A percentile compares a stretch with the other conserved stretches of the same genome.
These are phyloP conservation scores for Tachysurus vachellii DNA, from an alignment of 2,113 vertebrate species.

Conservation along the genomic window DNA sequence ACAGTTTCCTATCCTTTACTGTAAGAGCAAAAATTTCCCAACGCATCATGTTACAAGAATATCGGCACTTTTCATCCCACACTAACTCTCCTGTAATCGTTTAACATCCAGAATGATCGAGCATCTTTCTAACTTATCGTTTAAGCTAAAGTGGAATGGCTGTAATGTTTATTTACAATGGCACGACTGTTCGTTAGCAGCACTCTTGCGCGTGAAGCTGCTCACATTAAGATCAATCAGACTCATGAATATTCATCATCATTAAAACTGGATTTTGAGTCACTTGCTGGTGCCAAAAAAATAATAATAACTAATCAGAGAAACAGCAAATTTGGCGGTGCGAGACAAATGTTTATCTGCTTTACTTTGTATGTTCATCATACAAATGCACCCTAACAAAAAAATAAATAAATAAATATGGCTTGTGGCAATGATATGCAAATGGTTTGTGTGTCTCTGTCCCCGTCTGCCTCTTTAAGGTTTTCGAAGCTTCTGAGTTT, in stretches of 20 bases:
- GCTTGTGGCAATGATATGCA: slow-evolving; percentile 11
- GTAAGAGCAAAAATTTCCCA: too few species aligned
- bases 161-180: slow-evolving; percentile 42
- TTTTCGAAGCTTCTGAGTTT: slow-evolving; percentile 76
- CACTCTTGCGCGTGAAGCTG: slow-evolving; percentile 14
- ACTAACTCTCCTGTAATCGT: not conserved
- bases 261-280: slow-evolving; percentile 28
- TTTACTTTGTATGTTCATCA: not conserved
- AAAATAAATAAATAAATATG: too few species aligned
- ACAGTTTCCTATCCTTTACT: not conserved
- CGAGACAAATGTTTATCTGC: slow-evolving; percentile 19
- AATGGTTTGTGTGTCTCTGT: slow-evolving; percentile 58
- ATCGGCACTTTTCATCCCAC: not conserved
- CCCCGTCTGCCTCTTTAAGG: slow-evolving; percentile 61
- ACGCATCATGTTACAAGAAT: not conserved
- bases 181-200: slow-evolving; percentile 36
- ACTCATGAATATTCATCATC: slow-evolving; percentile 51
- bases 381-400: not conserved
- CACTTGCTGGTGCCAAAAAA: not conserved
- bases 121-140: not conserved
- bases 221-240: slow-evolving; percentile 42
- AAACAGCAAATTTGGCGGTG: not conserved
- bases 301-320: slow-evolving; percentile 18
- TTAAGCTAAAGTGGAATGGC: slow-evolving; percentile 18
- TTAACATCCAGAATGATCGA: not conserved